phyloP scores from a whole-genome alignment of 2,797 vertebrate genomes.

The Phalanger gymnotis region DNA sequence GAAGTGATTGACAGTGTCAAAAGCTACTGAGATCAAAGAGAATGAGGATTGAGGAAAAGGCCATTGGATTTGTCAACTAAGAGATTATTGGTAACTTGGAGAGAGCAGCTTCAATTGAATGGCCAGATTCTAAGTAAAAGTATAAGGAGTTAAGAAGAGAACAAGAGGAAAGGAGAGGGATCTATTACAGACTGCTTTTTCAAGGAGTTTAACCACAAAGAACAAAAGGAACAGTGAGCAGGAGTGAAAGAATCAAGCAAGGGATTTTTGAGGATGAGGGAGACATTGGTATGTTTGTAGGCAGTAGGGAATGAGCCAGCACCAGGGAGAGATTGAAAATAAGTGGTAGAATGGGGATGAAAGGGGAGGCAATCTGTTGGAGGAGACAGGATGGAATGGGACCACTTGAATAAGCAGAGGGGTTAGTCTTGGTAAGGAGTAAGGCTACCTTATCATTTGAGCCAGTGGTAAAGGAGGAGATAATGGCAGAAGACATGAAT shows the following conservation, averaged over 20 bases:
- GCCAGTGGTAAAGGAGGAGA: background rate
- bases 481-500: background rate
- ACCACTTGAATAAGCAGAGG: background rate
- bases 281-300: background rate
- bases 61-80: too few species aligned
- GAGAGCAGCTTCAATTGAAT: background rate
- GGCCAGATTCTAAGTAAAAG: background rate
- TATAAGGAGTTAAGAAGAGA: background rate
- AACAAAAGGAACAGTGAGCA: background rate
- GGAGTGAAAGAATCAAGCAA: background rate
- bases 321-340: background rate
- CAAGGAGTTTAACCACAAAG: background rate
- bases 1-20: background rate
- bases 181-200: background rate
- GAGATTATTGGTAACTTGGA: background rate
- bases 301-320: background rate
- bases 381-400: background rate
- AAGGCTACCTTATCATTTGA: background rate
- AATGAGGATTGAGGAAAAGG: too few species aligned
- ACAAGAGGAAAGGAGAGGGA: background rate
- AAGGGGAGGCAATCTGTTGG: background rate
- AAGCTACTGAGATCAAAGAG: too few species aligned
- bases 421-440: background rate
- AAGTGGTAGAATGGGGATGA: background rate
- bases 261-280: background rate